phyloP scores from a whole-genome alignment of 2,797 vertebrate genomes.

The Anas bahamensis region DNA sequence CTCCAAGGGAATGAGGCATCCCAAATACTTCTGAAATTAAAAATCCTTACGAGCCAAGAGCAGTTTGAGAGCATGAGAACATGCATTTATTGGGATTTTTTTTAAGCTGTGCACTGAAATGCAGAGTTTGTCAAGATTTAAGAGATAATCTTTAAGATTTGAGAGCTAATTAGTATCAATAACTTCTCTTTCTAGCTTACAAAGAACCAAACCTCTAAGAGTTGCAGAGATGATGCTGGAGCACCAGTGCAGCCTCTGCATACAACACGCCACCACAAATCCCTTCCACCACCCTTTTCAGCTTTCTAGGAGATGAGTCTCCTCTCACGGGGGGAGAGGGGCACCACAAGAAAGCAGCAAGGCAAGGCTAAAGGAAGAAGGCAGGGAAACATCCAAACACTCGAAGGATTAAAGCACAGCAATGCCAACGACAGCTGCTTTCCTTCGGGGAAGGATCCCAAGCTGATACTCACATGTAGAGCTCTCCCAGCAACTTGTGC shows the following conservation, averaged over 20 bases:
- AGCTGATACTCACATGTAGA: constrained; percentile 88
- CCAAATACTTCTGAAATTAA: not conserved
- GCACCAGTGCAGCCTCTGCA: not conserved
- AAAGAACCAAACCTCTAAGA: not conserved
- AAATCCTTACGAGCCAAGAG: not conserved
- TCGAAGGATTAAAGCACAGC: not conserved
- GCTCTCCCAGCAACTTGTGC: constrained; percentile 92
- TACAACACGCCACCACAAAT: not conserved
- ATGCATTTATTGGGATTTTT: not conserved
- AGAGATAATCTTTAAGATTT: not conserved
- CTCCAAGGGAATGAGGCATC: not conserved
- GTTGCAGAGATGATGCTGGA: not conserved
- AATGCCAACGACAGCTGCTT: not conserved
- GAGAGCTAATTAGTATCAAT: not conserved
- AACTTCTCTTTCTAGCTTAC: not conserved
- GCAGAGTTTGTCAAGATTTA: not conserved
- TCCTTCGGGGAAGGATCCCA: not conserved
- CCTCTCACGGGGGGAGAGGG: not conserved
- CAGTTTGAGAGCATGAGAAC: not conserved
- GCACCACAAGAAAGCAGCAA: not conserved
- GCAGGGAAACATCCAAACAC: not conserved
- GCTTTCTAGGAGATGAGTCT: not conserved
- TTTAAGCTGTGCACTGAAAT: not conserved
- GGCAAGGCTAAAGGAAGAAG: not conserved
- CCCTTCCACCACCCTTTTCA: not conserved